Conservation (phyloP, 2,113 vertebrate genomes). For the Microtus ochrogaster region DNA sequence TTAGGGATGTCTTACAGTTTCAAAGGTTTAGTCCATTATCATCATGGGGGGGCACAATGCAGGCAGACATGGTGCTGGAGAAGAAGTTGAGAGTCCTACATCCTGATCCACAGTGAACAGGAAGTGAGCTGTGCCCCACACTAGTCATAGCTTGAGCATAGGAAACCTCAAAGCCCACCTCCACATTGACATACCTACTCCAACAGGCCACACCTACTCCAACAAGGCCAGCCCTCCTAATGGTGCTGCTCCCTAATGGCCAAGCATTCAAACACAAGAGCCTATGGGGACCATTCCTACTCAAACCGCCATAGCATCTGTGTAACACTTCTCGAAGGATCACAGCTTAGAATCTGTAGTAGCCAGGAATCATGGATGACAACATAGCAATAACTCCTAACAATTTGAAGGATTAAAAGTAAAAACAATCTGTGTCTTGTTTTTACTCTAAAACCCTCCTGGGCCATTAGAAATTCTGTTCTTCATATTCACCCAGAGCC, state of each 20-base stretch:
- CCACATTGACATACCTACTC: background rate
- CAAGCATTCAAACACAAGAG: background rate
- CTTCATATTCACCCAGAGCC: background rate
- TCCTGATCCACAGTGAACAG: background rate
- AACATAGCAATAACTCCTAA: background rate
- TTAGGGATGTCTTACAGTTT: background rate
- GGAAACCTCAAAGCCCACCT: background rate
- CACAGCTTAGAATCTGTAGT: background rate
- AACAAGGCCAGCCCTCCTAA: background rate
- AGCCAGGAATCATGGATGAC: background rate
- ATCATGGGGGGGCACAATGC: background rate
- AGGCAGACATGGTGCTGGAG: background rate
- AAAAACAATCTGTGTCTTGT: background rate
- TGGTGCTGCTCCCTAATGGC: background rate
- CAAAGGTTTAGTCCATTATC: background rate
- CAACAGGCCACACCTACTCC: background rate
- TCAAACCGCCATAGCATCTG: background rate
- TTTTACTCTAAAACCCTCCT: background rate
- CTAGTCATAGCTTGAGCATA: background rate
- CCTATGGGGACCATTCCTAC: background rate
- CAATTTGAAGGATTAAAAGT: background rate
- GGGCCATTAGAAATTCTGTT: background rate
- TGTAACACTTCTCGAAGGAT: background rate
- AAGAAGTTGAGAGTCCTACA: background rate
- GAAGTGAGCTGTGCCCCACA: background rate